Base-by-base conservation (phyloP, 2,797 vertebrate genomes). In the Coilia nasus region DNA sequence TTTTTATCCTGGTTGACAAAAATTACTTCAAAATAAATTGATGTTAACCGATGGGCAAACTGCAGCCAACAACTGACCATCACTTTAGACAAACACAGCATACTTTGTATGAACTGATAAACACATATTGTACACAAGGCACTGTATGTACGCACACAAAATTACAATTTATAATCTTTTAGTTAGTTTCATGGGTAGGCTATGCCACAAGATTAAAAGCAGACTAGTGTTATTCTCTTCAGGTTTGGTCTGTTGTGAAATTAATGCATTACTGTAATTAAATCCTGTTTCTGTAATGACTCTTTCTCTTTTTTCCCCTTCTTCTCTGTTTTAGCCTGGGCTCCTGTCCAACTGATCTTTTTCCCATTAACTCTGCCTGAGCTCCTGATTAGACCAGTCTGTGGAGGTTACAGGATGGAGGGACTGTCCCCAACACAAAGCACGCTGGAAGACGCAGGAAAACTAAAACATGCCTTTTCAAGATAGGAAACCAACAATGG, bases 281-380 rank as follows among this genome's bases (percentile, higher is more conserved):
- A 89, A 88, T 86, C 54, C 86, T 82, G 85, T 87, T 82, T n/a
- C 85, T 80, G 62, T 50, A 84, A 87, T 83, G 57, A 85, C 71
- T 10, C 67, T 35, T 35, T 17, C 28, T 17, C 1, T n/a, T 23
- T 17, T 11, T n/a, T 25, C 60, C 10, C 15, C 15, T 23, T 46
- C 9, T 56, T 64, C 21, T 31, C 54, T 46, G 82, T 84, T 50
- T 80, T 5, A 82, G 59, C 86, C 82, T 86, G 81, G 67, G 82
- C 85, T 81, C 62, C 46, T 23, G 54, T 87, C 83, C 31, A 59
- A 56, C 64, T 71, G 50, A 57, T 83, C 46, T 82, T 87, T 75
- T 81, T 59, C 84, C 41, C 31, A 67, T 89, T 84, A 41, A 78
- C 80, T 82, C 56, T 85, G 81, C 85, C 87, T 50, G 83, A 60